Evolutionary conservation across 2,888 invertebrate species (phyloP).

Genomic region (Conus canariensis): DNA sequence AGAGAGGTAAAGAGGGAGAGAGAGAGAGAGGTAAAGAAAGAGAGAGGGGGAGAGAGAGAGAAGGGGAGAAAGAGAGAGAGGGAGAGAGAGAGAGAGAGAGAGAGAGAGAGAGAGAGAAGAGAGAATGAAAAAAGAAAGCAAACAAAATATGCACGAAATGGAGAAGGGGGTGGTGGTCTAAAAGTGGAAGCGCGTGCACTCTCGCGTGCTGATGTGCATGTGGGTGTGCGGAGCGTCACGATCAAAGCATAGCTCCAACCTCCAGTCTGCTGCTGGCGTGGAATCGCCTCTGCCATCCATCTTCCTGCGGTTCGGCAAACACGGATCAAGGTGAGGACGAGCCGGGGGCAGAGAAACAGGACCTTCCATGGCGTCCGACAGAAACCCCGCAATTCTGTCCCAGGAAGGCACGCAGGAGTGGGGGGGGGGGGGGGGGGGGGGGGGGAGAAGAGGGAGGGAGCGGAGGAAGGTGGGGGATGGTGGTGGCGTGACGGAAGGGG

Average conservation of each 20-base stretch:
- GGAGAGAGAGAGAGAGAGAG: no score
- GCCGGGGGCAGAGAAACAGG: no score
- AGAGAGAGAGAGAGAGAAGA: background rate
- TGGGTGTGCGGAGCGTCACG: no score
- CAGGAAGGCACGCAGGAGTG: background rate
- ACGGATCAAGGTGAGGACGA: no score
- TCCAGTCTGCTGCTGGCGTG: no score
- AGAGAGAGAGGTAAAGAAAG: background rate
- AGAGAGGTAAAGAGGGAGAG: background rate
- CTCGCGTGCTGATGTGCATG: no score
- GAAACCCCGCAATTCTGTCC: no score
- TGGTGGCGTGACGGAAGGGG: background rate
- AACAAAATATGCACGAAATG: background rate
- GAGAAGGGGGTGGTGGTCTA: background rate
- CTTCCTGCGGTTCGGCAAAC: no score
- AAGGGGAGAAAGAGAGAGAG: background rate
- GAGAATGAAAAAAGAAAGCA: background rate
- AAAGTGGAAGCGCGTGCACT: no score
- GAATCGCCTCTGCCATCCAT: no score
- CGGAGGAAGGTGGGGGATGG: background rate
- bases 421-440: background rate
- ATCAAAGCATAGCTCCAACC: no score
- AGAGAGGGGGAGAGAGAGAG: slow-evolving; percentile 11
- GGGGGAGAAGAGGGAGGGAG: background rate
- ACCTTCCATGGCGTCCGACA: no score